Conservation (phyloP, 1,140 invertebrate genomes). For the Ceratitis capitata region DNA sequence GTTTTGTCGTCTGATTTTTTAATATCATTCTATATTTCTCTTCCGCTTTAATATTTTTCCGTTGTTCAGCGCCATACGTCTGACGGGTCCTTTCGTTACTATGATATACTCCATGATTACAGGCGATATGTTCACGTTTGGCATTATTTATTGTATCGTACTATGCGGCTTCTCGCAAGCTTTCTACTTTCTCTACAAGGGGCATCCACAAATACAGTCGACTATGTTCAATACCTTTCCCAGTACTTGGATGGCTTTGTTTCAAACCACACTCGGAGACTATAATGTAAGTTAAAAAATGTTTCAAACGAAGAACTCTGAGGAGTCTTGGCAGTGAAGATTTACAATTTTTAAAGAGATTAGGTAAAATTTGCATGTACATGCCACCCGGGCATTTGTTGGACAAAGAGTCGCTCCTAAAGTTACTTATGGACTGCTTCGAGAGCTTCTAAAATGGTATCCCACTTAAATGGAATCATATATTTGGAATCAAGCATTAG, state of each 20-base stretch:
- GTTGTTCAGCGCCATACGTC: slow-evolving; percentile 86
- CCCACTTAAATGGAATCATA: too few species aligned
- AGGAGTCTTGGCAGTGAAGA: not conserved
- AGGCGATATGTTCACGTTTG: slow-evolving; percentile 97
- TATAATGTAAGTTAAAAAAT: slow-evolving; percentile 88
- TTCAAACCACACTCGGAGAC: slow-evolving; percentile 97
- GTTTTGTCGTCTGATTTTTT: not conserved
- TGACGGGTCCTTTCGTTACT: slow-evolving; percentile 97
- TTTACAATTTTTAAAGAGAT: too few species aligned
- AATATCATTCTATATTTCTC: not conserved
- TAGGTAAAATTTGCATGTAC: too few species aligned
- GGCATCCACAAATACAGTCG: slow-evolving; percentile 81
- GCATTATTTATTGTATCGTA: slow-evolving; percentile 94
- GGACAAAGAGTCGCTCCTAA: too few species aligned
- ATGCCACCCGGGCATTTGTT: too few species aligned
- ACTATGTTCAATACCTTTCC: slow-evolving; percentile 86
- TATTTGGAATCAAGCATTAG: too few species aligned
- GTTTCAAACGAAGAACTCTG: not conserved
- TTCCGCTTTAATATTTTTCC: not conserved
- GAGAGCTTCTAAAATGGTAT: too few species aligned
- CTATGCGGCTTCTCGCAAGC: slow-evolving; percentile 95
- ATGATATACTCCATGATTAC: slow-evolving; percentile 99
- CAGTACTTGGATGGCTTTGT: slow-evolving; percentile 96
- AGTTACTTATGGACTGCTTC: too few species aligned
- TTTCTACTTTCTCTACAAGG: slow-evolving; percentile 96